Percentiles rank a stretch among this genome's conserved stretches.
These are phyloP conservation scores for Chinchilla lanigera DNA, from an alignment of 2,113 vertebrate genomes.

Conservation along the genomic window DNA sequence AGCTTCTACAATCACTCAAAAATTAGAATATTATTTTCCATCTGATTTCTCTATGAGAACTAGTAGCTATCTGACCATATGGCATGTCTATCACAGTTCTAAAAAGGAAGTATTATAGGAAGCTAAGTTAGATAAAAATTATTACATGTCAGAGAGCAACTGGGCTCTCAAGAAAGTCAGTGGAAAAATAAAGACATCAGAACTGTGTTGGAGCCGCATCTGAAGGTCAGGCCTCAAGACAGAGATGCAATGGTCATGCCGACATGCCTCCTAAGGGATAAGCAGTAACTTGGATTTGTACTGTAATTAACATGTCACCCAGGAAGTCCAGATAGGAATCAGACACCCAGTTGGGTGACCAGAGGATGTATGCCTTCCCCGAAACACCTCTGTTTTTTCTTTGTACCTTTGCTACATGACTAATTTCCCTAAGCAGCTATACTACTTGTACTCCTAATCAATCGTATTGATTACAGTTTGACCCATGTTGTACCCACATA, in stretches of 20 bases:
- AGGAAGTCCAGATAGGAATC: not conserved
- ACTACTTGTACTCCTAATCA: not conserved
- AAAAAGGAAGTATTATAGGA: not conserved
- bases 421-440: not conserved
- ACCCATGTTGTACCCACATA: not conserved
- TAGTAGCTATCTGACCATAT: not conserved
- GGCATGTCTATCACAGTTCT: not conserved
- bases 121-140: not conserved
- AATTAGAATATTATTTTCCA: slow-evolving; percentile 17
- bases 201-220: not conserved
- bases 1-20: slow-evolving; percentile 42
- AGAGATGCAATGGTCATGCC: not conserved
- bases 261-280: not conserved
- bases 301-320: not conserved
- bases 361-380: not conserved
- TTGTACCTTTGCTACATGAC: not conserved
- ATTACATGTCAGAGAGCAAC: not conserved
- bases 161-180: not conserved
- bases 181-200: not conserved
- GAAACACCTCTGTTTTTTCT: not conserved
- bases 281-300: not conserved
- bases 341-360: not conserved
- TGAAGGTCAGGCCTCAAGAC: not conserved
- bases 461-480: not conserved
- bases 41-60: not conserved